Evolutionary conservation across 2,113 vertebrate genomes (phyloP).

Genomic region (Sylvilagus bachmani): DNA sequence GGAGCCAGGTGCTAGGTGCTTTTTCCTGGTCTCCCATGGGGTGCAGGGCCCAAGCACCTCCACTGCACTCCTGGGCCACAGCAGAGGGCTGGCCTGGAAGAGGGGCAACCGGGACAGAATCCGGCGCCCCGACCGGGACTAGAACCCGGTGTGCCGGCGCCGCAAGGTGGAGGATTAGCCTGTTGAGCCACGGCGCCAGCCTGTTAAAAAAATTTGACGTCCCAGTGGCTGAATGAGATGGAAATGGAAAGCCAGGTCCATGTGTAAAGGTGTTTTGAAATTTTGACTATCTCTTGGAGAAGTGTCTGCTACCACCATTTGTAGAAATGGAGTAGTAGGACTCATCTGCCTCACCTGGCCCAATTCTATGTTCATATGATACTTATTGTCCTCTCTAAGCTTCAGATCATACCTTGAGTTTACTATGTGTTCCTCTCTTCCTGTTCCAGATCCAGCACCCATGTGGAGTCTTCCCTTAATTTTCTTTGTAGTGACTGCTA

Average conservation of each 20-base stretch:
- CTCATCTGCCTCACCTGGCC: neutral
- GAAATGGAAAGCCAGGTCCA: neutral
- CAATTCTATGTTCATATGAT: neutral
- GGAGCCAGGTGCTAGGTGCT: too few species aligned
- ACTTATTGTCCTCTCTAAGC: neutral
- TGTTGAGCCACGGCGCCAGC: too few species aligned
- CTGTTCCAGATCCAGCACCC: slow-evolving; percentile 1
- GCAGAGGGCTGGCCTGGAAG: too few species aligned
- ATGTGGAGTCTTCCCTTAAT: neutral
- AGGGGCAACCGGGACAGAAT: too few species aligned
- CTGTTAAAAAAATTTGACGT: neutral
- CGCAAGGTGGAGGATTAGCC: too few species aligned
- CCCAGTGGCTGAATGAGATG: neutral
- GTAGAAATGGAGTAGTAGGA: neutral
- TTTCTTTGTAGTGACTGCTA: slow-evolving; percentile 12
- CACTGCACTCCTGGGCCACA: too few species aligned
- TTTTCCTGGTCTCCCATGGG: too few species aligned
- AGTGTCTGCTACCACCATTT: slow-evolving; percentile 38
- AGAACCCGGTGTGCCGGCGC: too few species aligned
- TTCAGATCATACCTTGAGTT: neutral
- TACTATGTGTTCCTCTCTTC: neutral
- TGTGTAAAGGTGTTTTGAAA: neutral
- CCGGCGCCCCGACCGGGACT: too few species aligned
- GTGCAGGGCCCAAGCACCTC: too few species aligned
- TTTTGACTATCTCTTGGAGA: neutral